Base-by-base conservation (phyloP, 2,113 vertebrate species). In the Rhabdornis inornatus region DNA sequence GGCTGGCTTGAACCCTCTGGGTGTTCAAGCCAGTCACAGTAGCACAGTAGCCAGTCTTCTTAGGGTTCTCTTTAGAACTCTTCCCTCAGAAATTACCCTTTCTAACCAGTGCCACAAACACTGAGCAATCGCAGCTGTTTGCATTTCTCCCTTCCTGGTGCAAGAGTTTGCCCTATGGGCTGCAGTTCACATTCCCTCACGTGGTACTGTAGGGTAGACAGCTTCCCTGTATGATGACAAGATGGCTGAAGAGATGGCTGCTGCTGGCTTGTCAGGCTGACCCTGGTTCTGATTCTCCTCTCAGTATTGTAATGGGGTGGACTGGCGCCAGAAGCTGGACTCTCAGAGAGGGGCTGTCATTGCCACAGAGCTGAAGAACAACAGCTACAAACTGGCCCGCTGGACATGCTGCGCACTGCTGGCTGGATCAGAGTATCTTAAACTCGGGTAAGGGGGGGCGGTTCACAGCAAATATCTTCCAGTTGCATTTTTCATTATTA, bases 271-370 rank as follows among this genome's bases (percentile, higher is more conserved):
- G 31, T 74, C 70, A 35, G 16, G 8, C 33, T 89, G 60, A 94
- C 28, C 7, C 21, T 65, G 3, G 7, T 61, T 92, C 60, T 88
- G 30, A 31, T 89, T 87, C 50, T 83, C 24, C 37, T 78, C 5
- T 37, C 97, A 99, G 99, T 97, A 99, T 64, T 99, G 99, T 91
- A 99, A 99, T 9, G 99, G 99, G 3, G 99, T 99, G 20, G 99
- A 99, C 98, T 99, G 99, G 99, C 98, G 99, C 63, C 99, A 99
- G 98, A 99, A 99, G 97, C 98, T 99, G 83, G 99, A 99, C 97
- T 99, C 99, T 2, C 99, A 99, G 98, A 97, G 99, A 47, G 99
- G 99, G 40, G 99, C 99, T 2, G 99, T 99, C 87, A 98, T 99
- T 49, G 99, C 99, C 98, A 99, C 99, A 0, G 99, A 99, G 97